Evolutionary conservation across 2,113 vertebrate species (phyloP), one percentile per base, ranked within the genome.

Genomic region (Corvus hawaiiensis): DNA sequence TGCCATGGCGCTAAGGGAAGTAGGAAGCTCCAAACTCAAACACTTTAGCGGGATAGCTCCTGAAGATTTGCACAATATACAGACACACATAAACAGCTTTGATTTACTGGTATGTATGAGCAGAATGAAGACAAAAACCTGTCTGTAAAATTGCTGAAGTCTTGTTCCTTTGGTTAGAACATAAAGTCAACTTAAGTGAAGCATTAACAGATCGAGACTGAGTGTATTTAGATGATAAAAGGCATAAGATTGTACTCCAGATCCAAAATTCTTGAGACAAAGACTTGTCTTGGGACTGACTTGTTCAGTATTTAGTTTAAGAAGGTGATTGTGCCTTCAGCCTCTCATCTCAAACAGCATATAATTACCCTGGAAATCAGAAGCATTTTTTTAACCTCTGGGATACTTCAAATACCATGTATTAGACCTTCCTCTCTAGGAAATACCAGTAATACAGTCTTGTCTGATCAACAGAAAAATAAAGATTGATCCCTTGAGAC

Each of bases 41-140:
- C 98, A 97, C 22, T 99, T 99, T 78, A 87, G 95, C 24, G 99
- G 98, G 26, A 91, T 99, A 49, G 90, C 98, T 33, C 79, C 94
- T 6, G 99, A 99, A 43, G 98, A 99, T 84, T 93, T 98, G 85
- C 99, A 99, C 98, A 99, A 99, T 97, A 99, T 99, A 96, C 99
- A 99, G 97, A 99, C 97, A 4, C 99, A 99, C 41, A 96, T 97
- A 5, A 93, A 98, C 80, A 99, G 98, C 97, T 97, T 99, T 87
- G 98, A 98, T 56, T 98, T 99, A 98, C 98, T 99, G 99, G 99
- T 99, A 93, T 96, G 98, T 94, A 24, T 74, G 11, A 33, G 72
- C 19, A 20, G 15, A 55, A 21, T 10, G 18, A 43, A 63, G 58
- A 11, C 16, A 56, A 51, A 62, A 76, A 41, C 5, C 33, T 90